Percentiles rank a stretch among this genome's conserved stretches.
These are phyloP conservation scores for Sinella curviseta DNA, from an alignment of 1,140 invertebrate species.

Conservation along the genomic window DNA sequence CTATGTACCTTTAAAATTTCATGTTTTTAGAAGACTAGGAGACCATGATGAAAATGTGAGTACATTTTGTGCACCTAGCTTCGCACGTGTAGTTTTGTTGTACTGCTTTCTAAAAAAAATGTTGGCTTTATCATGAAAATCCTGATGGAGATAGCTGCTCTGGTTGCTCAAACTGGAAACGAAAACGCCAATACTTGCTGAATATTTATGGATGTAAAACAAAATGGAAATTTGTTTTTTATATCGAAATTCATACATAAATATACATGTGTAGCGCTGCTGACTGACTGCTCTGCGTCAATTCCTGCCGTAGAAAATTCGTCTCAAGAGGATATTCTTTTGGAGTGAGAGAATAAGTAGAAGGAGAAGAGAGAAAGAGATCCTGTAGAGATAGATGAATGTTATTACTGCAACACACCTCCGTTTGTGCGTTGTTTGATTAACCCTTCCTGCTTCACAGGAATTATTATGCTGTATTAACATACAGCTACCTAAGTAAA, in stretches of 20 bases:
- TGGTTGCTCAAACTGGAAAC: not conserved
- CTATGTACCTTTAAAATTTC: too few relatives aligned
- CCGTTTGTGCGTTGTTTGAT: not conserved
- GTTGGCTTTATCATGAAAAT: too few relatives aligned
- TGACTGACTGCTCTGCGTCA: not conserved
- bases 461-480: too few relatives aligned
- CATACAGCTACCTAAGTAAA: too few relatives aligned
- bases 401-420: not conserved
- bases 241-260: not conserved
- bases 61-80: too few relatives aligned
- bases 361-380: not conserved
- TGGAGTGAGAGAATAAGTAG: not conserved
- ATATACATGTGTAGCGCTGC: not conserved
- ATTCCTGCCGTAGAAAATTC: not conserved
- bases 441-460: too few relatives aligned
- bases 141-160: not conserved
- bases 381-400: not conserved
- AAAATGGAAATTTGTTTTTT: slow-evolving; percentile 8
- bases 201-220: slow-evolving; percentile 16
- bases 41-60: too few relatives aligned
- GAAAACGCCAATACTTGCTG: not conserved
- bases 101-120: too few relatives aligned
- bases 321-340: not conserved
- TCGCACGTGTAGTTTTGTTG: not conserved
- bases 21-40: too few relatives aligned